Base-by-base conservation (phyloP, 2,888 invertebrate species). In the Pediacus dermestoides region DNA sequence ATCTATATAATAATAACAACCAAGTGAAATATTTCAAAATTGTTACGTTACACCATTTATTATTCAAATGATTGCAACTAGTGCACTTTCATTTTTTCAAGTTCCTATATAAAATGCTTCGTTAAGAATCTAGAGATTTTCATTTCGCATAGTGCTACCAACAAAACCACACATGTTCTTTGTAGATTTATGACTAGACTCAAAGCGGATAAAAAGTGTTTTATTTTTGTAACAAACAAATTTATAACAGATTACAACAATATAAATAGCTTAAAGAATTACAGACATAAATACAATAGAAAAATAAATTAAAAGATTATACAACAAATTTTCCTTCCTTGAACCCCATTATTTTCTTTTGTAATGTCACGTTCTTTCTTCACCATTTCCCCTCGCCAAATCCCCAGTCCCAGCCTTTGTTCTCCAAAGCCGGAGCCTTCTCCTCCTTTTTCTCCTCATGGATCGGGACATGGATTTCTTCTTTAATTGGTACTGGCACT, bases 401-500 rank as follows among this genome's bases (percentile, higher is more conserved):
- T 11, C 16, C 22, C 3, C 30, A 28, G 10, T 38, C 22, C 38
- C 39, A 39, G 14, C 31, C 35, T 23, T 34, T 39, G 11, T 34
- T 28, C 22, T 32, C 21, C 7, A 16, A n/a, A n/a, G n/a, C n/a
- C n/a, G n/a, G n/a, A n/a, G n/a, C 27, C 16, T 25, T 22, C 11
- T 15, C 6, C 10, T 37, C 28, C 11, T 41, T 23, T 13, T 23
- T 21, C 9, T 44, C 23, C 21, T 40, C 34, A 10, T 46, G 31
- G 2, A 31, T 32, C 6, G 48, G 46, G 12, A 45, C 45, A 3
- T 40, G 46, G 10, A 52, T 21, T 8, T 36, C 7, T 30, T 51
- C 47, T 27, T 54, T 49, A 15, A 26, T 21, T 13, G 8, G 18
- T 8, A 44, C 41, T 4, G 52, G 45, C 11, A 45, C 42, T 31